Percentiles rank a stretch among this genome's conserved stretches.
Conservation (phyloP, 1,140 invertebrate genomes). For the Nomia melanderi region DNA sequence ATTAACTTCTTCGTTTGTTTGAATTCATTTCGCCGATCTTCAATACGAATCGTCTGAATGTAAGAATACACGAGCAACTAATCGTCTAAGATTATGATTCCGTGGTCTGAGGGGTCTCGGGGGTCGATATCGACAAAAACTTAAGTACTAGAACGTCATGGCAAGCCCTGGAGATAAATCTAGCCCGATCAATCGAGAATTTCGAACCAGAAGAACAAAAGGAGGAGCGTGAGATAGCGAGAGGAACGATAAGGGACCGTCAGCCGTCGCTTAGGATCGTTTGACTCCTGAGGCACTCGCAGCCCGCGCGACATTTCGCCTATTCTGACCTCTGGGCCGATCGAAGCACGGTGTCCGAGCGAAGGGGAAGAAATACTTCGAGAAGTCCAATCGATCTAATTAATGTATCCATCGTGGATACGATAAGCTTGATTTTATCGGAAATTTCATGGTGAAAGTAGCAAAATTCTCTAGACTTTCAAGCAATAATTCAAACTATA, state of each 20-base stretch:
- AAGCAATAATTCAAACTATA: not conserved
- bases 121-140: slow-evolving; percentile 8
- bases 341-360: not conserved
- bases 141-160: slow-evolving; percentile 49
- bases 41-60: too few species aligned
- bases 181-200: not conserved
- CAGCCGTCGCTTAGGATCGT: not conserved
- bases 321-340: not conserved
- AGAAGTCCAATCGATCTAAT: not conserved
- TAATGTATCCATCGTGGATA: too few species aligned
- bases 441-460: too few species aligned
- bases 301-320: not conserved
- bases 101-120: not conserved
- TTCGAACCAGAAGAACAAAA: slow-evolving; percentile 2
- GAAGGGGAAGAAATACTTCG: not conserved
- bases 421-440: too few species aligned
- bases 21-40: not conserved
- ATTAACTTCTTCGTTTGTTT: not conserved
- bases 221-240: not conserved
- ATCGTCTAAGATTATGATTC: slow-evolving; percentile 15
- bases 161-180: slow-evolving; percentile 25
- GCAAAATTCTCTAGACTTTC: too few species aligned
- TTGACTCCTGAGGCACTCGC: not conserved
- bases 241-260: not conserved
- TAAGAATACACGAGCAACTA: slow-evolving; percentile 22